Percentiles rank a stretch among this genome's conserved stretches.
phyloP scores from a whole-genome alignment of 2,888 invertebrate species.

The Macrosiphum euphorbiae region DNA sequence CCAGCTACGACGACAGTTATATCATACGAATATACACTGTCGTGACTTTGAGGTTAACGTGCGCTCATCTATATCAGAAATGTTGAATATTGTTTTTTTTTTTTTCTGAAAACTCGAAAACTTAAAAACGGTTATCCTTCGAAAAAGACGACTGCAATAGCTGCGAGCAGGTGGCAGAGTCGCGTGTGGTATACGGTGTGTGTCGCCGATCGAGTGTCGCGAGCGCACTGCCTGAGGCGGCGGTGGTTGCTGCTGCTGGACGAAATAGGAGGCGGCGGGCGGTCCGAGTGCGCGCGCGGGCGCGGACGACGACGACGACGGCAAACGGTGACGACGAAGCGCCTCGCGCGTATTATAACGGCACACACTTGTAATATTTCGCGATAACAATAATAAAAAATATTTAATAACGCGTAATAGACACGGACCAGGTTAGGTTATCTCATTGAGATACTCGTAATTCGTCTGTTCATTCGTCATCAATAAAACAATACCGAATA shows the following conservation, averaged over 20 bases:
- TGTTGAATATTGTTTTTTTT: neutral
- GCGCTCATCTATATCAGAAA: neutral
- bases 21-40: neutral
- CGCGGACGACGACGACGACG: slow-evolving; percentile 1
- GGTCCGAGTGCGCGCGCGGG: slow-evolving; percentile 1
- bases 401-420: neutral
- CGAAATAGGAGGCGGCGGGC: slow-evolving; percentile 9
- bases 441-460: neutral
- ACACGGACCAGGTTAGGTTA: neutral
- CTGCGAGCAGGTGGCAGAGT: neutral
- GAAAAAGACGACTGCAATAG: neutral
- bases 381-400: slow-evolving; percentile 1
- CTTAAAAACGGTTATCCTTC: neutral
- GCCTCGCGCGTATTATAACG: slow-evolving; percentile 1
- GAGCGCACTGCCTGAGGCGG: slow-evolving; percentile 36
- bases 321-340: neutral
- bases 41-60: neutral
- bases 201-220: slow-evolving; percentile 37
- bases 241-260: slow-evolving; percentile 16
- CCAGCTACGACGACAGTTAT: neutral
- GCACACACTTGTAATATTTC: slow-evolving; percentile 10
- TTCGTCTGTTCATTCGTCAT: neutral
- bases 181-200: neutral
- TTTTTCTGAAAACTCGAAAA: neutral
- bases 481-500: neutral